phyloP scores from a whole-genome alignment of 2,888 invertebrate species.

The Ypsolopha sequella region DNA sequence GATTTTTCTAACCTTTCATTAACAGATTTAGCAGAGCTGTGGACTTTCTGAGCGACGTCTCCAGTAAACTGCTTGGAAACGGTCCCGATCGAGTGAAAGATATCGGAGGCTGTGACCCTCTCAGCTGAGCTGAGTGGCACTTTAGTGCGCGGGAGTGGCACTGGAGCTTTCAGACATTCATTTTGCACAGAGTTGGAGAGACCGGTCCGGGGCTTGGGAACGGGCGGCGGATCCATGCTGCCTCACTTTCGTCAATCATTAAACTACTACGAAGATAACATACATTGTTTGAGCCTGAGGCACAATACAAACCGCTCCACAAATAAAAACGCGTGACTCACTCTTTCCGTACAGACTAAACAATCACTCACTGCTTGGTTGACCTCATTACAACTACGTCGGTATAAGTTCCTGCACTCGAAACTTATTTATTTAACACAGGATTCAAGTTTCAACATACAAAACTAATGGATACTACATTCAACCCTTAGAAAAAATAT shows the following conservation, averaged over 20 bases:
- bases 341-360: slow-evolving; percentile 1
- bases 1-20: slow-evolving; percentile 52
- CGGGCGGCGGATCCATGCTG: slow-evolving; percentile 56
- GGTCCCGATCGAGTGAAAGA: slow-evolving; percentile 60
- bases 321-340: slow-evolving; percentile 5
- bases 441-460: too few relatives aligned
- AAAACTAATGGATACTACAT: too few relatives aligned
- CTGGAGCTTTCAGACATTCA: slow-evolving; percentile 50
- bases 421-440: too few relatives aligned
- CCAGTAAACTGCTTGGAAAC: slow-evolving; percentile 70
- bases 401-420: too few relatives aligned
- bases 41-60: slow-evolving; percentile 67
- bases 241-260: neutral
- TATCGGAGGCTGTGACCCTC: slow-evolving; percentile 46
- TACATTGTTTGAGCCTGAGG: neutral
- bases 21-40: slow-evolving; percentile 44
- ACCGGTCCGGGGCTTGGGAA: slow-evolving; percentile 44
- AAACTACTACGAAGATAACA: neutral
- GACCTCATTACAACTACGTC: slow-evolving; percentile 14
- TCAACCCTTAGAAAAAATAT: too few relatives aligned
- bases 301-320: neutral
- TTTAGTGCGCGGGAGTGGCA: slow-evolving; percentile 66
- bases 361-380: slow-evolving; percentile 22
- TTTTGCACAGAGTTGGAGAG: slow-evolving; percentile 25
- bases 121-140: slow-evolving; percentile 30